Evolutionary conservation across 1,140 invertebrate species (phyloP), one percentile per base, ranked within the genome.

Genomic region (Macrostomum lignano): DNA sequence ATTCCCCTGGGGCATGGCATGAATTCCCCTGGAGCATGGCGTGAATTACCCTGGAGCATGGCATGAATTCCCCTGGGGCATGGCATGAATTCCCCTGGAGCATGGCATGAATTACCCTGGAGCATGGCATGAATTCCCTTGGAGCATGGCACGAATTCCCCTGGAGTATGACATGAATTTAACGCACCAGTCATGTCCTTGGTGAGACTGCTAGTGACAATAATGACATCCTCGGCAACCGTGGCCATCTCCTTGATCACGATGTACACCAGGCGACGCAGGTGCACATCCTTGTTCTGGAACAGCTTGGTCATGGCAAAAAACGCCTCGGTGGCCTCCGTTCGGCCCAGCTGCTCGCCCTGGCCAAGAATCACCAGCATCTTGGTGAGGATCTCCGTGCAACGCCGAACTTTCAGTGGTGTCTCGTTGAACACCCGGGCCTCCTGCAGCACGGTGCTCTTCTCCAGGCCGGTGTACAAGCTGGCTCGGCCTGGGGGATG

Each of bases 251-350:
- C 86, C 54, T 96, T 96, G 37, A 98, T 96, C 17, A 79, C 82
- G 21, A 98, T 58, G 49, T 94, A 98, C 3, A 96, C 79, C 63
- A 98, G 68, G 29, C 88, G 61, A 11, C 91, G 65, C 7, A 96
- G 55, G 37, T 82, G 51, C 42, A 84, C 72, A 66, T 98, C 86
- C 48, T 78, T 76, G 0, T 75, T 86, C 55, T 98, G 91, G 55
- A 94, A 96, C 5, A 96, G 60, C 58, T 96, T 96, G 1, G 91
- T 98, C 67, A 94, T 91, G 7, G 88, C 86, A 63, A 98, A 98
- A 55, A 98, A 98, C 11, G 75, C 73, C 47, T 94, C 86, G 7
- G 88, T 98, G 0, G 88, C 91, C 60, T 98, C 91, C 29, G 72
- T 74, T 1, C 73, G 70, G 5, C 74, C 73, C 33, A 98, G 63